These are phyloP conservation scores for Zele albiditarsus DNA, from an alignment of 2,888 invertebrate genomes.

Conservation along the genomic window DNA sequence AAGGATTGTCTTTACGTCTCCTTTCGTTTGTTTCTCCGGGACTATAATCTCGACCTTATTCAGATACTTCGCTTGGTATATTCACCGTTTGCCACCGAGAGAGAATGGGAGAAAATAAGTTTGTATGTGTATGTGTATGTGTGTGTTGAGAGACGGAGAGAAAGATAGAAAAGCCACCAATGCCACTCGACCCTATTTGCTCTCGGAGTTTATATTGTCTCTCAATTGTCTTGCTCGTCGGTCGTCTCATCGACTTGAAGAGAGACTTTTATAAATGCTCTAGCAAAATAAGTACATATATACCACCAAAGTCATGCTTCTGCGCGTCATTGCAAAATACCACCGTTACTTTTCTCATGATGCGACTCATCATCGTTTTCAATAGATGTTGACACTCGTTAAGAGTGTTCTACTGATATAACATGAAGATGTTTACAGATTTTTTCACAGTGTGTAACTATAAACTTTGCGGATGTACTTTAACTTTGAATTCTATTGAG, in stretches of 20 bases:
- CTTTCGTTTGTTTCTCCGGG: slow-evolving; percentile 33
- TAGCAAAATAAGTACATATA: neutral
- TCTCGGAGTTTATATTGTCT: slow-evolving; percentile 40
- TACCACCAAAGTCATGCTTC: slow-evolving; percentile 11
- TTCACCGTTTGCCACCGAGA: slow-evolving; percentile 31
- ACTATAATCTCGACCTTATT: slow-evolving; percentile 49
- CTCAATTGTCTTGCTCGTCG: slow-evolving; percentile 36
- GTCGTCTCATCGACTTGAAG: slow-evolving; percentile 16
- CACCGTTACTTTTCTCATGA: neutral
- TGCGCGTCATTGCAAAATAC: neutral
- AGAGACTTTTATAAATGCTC: slow-evolving; percentile 11
- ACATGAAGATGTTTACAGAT: neutral
- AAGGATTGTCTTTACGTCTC: slow-evolving; percentile 34
- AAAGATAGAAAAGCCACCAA: slow-evolving; percentile 31
- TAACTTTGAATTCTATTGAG: neutral
- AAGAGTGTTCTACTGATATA: neutral
- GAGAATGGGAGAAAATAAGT: neutral
- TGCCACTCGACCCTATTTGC: slow-evolving; percentile 48
- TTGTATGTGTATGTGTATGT: neutral
- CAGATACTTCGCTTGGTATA: slow-evolving; percentile 44
- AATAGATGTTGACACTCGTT: neutral
- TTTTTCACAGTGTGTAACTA: neutral
- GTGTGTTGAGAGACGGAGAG: neutral
- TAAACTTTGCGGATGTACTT: neutral
- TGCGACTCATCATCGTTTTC: neutral